Percentiles rank a stretch among this genome's conserved stretches.
Conservation (phyloP, 1,140 invertebrate species). For the Bombus consobrinus region DNA sequence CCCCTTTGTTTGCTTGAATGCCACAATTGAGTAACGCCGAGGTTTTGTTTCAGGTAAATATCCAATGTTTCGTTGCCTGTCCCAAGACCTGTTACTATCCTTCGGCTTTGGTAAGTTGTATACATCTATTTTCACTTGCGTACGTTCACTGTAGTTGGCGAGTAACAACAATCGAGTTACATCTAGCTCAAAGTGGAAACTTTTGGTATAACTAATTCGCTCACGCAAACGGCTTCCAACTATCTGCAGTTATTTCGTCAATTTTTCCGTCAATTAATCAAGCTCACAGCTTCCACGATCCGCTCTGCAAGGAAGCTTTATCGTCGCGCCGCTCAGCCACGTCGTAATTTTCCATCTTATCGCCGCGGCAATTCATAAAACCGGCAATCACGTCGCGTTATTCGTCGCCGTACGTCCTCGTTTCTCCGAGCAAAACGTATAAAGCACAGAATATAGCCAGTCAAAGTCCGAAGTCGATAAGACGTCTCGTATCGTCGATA, state of each 20-base stretch:
- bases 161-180: neutral
- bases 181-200: too few relatives aligned
- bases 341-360: constrained; percentile 40
- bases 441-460: constrained; percentile 30
- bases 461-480: constrained; percentile 71
- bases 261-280: constrained; percentile 25
- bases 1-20: constrained; percentile 27
- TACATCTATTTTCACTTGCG: too few relatives aligned
- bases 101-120: constrained; percentile 16
- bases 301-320: neutral
- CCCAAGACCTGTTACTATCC: neutral
- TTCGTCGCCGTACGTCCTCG: constrained; percentile 11
- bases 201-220: too few relatives aligned
- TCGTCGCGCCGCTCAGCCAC: neutral
- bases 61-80: constrained; percentile 11
- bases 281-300: neutral
- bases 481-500: constrained; percentile 67
- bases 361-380: constrained; percentile 43
- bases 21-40: constrained; percentile 41
- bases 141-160: neutral
- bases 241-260: neutral
- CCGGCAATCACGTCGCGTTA: constrained; percentile 6
- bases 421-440: constrained; percentile 16
- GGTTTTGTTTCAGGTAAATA: constrained; percentile 71
- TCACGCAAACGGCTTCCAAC: too few relatives aligned